A percentile compares a stretch with the other conserved stretches of the same genome.
Evolutionary conservation across 2,797 vertebrate species (phyloP).

Genomic region (Bryconaethiops microstoma): DNA sequence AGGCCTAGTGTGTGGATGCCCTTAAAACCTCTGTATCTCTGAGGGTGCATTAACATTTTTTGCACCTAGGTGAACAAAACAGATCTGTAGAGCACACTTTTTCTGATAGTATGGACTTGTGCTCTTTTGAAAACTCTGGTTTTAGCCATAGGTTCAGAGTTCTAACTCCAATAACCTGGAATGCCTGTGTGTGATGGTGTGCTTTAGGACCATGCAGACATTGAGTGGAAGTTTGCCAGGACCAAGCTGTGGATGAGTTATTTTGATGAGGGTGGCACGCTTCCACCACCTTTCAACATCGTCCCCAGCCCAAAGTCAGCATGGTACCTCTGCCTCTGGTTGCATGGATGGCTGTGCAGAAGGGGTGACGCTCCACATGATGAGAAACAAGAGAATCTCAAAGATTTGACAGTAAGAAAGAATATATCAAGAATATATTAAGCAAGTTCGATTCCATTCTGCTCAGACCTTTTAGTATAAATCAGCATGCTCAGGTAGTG

Average conservation of each 20-base stretch:
- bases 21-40: too few species aligned
- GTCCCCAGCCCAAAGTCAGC: slow-evolving; percentile 93
- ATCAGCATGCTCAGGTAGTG: too few species aligned
- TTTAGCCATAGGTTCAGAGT: too few species aligned
- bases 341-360: slow-evolving; percentile 85
- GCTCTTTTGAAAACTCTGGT: too few species aligned
- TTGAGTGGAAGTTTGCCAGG: slow-evolving; percentile 97
- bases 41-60: too few species aligned
- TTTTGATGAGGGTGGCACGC: slow-evolving; percentile 94
- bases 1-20: too few species aligned
- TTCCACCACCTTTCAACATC: slow-evolving; percentile 96
- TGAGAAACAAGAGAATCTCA: slow-evolving; percentile 87
- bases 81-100: slow-evolving; percentile 73
- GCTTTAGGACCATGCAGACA: slow-evolving; percentile 91
- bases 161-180: slow-evolving; percentile 70
- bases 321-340: slow-evolving; percentile 92
- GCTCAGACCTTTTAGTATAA: too few species aligned
- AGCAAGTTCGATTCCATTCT: too few species aligned
- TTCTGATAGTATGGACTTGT: too few species aligned
- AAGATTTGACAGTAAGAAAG: slow-evolving; percentile 86
- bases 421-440: not conserved
- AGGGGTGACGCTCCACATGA: slow-evolving; percentile 71
- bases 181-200: slow-evolving; percentile 77
- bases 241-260: slow-evolving; percentile 99
- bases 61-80: too few species aligned